Evolutionary conservation across 2,113 vertebrate genomes (phyloP).

Genomic region (Peromyscus californicus): DNA sequence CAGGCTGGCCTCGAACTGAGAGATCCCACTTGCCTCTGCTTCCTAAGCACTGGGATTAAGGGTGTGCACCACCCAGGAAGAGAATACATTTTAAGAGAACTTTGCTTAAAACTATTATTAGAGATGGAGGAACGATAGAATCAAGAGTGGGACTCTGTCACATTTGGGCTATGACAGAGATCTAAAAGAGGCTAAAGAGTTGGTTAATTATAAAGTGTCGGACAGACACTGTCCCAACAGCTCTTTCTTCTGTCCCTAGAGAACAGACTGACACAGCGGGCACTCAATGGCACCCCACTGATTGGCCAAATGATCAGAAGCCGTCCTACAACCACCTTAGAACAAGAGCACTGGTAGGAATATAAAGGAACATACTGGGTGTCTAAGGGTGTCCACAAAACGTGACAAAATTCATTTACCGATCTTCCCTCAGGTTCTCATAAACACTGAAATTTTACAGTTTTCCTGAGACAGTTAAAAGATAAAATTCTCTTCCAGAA

Average conservation of each 20-base stretch:
- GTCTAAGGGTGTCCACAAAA: background rate
- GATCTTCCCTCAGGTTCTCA: background rate
- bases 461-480: constrained; percentile 62
- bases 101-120: constrained; percentile 19
- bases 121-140: background rate
- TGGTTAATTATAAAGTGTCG: background rate
- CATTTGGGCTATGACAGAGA: background rate
- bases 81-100: background rate
- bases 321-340: constrained; percentile 37
- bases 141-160: background rate
- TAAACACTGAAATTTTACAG: constrained; percentile 39
- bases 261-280: background rate
- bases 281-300: background rate
- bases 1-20: background rate
- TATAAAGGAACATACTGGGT: background rate
- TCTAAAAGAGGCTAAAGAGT: background rate
- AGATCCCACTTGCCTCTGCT: background rate
- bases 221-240: background rate
- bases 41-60: background rate
- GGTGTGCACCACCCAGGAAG: background rate
- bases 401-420: background rate
- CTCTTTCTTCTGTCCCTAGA: background rate
- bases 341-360: constrained; percentile 23
- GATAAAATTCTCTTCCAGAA: constrained; percentile 63
- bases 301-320: constrained; percentile 43